These are phyloP conservation scores for Lepidocyrtoides sp. DNA, from an alignment of 2,888 invertebrate genomes.

Conservation along the genomic window DNA sequence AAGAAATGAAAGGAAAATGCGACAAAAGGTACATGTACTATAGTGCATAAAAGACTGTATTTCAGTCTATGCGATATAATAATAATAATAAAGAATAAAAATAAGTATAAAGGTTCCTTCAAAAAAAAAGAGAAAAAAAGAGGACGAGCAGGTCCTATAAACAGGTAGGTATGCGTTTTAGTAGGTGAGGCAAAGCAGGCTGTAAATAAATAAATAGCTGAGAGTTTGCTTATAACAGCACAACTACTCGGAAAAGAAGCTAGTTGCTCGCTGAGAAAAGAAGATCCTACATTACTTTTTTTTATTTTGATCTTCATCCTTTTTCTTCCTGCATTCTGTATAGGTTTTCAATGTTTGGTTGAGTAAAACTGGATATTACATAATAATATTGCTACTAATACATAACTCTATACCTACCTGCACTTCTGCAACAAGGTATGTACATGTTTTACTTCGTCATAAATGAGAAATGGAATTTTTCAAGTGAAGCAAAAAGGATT, in stretches of 20 bases:
- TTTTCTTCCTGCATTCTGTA: neutral
- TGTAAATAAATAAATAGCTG: slow-evolving; percentile 72
- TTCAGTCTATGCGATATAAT: neutral
- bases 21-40: too few species aligned
- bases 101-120: slow-evolving; percentile 9
- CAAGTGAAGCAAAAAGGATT: slow-evolving; percentile 40
- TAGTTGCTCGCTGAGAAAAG: neutral
- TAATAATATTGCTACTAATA: neutral
- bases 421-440: neutral
- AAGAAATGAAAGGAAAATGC: neutral
- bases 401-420: neutral
- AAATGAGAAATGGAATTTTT: slow-evolving; percentile 62
- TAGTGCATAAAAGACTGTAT: too few species aligned
- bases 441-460: slow-evolving; percentile 51
- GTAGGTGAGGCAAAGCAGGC: slow-evolving; percentile 3
- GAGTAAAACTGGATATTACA: slow-evolving; percentile 29
- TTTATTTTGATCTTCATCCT: slow-evolving; percentile 22
- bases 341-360: neutral
- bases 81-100: neutral
- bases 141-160: slow-evolving; percentile 35
- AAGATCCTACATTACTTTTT: neutral
- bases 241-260: neutral
- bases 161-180: slow-evolving; percentile 17
- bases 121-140: neutral
- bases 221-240: slow-evolving; percentile 16